A percentile compares a stretch with the other conserved stretches of the same genome.
Evolutionary conservation across 2,113 vertebrate genomes (phyloP).

Genomic region (Capricornis sumatraensis): DNA sequence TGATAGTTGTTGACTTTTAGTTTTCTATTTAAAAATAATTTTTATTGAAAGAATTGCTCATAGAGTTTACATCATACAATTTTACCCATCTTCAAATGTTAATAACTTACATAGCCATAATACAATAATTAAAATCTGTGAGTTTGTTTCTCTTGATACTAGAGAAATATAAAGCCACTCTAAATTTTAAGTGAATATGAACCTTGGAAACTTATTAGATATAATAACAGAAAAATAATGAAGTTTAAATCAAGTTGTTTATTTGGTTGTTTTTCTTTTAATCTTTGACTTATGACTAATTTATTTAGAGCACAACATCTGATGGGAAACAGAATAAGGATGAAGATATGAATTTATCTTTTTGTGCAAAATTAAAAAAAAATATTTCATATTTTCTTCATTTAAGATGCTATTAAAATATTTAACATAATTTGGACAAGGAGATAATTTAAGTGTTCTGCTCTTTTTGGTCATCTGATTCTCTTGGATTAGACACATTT

Average conservation of each 20-base stretch:
- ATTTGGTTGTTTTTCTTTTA: not conserved
- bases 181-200: conserved; percentile 15
- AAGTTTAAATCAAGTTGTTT: conserved; percentile 28
- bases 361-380: not conserved
- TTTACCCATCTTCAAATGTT: not conserved
- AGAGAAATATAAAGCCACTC: conserved; percentile 12
- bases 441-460: not conserved
- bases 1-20: not conserved
- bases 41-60: not conserved
- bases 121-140: not conserved
- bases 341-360: not conserved
- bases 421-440: not conserved
- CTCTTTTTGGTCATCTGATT: not conserved
- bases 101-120: not conserved
- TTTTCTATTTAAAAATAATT: not conserved
- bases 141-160: not conserved
- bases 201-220: conserved; percentile 21
- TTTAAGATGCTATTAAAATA: not conserved
- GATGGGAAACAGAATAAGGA: not conserved
- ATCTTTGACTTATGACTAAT: not conserved
- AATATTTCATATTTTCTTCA: not conserved
- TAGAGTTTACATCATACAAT: not conserved
- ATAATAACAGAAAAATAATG: not conserved
- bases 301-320: not conserved
- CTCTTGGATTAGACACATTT: not conserved